Base-by-base conservation (phyloP, 2,797 vertebrate genomes). In the Tenualosa thibaudeaui region DNA sequence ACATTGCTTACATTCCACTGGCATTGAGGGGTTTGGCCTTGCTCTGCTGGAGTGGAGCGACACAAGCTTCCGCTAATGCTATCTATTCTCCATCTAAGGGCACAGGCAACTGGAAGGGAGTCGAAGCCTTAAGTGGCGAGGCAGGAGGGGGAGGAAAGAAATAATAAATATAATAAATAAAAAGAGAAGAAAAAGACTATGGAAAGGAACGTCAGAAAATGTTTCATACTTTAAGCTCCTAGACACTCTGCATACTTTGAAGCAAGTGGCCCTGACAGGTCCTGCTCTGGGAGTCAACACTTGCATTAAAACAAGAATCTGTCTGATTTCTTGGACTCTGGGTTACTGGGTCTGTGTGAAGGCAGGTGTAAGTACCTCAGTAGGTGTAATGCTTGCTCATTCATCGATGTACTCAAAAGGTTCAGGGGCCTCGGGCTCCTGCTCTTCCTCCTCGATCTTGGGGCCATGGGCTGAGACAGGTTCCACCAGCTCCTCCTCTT, bases 401-500 rank as follows among this genome's bases (percentile, higher is more conserved):
- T 99, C 98, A 53, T 99, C 98, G 12, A 97, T 97, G 93, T 99
- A 99, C 90, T 99, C 98, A 2, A 99, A 99, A 7, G 98, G 97
- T 91, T 99, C 98, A 0, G 98, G 98, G 0, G 98, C 96, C 89
- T 99, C 98, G 0, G 98, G 98, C 89, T 99, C 98, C 91, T 99
- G 97, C 85, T 99, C 98, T 65, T 99, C 98, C 88, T 99, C 98
- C 89, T 99, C 98, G 0, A 99, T 99, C 92, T 99, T 99, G 0
- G 98, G 98, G 85, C 98, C 98, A 0, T 99, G 98, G 86, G 98
- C 98, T 0, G 97, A 98, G 89, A 99, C 98, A 0, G 98, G 97
- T 93, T 99, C 98, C 86, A 99, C 98, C 51, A 99, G 96, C 91
- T 99, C 98, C 90, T 99, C 98, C 81, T 95, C 95, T 84, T 99